These are phyloP conservation scores for Vimba vimba DNA, from an alignment of 2,113 vertebrate species.

Conservation along the genomic window DNA sequence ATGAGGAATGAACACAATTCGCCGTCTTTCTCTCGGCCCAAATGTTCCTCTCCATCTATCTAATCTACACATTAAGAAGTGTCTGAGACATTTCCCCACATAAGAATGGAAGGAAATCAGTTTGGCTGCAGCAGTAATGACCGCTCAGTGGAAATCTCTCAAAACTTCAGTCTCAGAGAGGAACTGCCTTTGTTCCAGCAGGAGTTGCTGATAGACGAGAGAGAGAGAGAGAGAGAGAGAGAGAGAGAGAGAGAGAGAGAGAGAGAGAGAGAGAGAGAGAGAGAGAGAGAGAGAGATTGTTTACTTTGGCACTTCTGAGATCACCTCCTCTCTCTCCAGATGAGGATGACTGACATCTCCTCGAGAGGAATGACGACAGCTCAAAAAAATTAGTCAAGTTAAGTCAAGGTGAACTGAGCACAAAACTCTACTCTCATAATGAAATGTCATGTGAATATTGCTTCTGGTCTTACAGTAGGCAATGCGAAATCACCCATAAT, in stretches of 20 bases:
- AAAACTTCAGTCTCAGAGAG: conserved; percentile 6
- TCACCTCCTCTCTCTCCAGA: background rate
- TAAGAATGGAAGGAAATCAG: conserved; percentile 33
- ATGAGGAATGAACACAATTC: conserved; percentile 9
- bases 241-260: no score
- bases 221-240: background rate
- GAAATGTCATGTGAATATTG: background rate
- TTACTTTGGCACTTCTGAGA: conserved; percentile 8
- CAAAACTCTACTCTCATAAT: conserved; percentile 1
- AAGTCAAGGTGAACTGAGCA: background rate
- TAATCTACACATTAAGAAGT: conserved; percentile 29
- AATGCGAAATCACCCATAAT: background rate
- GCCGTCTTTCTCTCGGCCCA: background rate
- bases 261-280: no score
- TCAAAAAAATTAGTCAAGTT: background rate
- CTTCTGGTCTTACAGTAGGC: background rate
- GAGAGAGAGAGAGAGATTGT: background rate
- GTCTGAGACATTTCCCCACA: conserved; percentile 28
- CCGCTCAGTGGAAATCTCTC: conserved; percentile 16
- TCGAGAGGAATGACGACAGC: background rate
- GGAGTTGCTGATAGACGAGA: conserved; percentile 12
- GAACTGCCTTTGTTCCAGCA: conserved; percentile 30
- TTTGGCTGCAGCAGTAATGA: conserved; percentile 25
- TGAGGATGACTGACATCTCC: background rate
- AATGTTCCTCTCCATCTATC: conserved; percentile 21